Conservation (phyloP, 2,113 vertebrate species). For the Corythornis cristatus region DNA sequence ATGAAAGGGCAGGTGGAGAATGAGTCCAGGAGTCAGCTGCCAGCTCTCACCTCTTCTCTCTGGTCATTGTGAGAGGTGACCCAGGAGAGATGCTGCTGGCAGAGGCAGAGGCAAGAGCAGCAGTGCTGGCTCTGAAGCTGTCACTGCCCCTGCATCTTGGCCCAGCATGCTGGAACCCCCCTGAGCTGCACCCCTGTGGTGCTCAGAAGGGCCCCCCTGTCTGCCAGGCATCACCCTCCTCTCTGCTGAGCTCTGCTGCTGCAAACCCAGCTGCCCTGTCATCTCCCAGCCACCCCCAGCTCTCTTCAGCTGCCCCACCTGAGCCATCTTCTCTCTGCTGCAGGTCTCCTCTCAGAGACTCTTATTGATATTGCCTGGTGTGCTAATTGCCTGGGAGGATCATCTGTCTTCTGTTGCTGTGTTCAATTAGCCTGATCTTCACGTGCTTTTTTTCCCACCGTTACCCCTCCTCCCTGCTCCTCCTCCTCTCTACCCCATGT, state of each 20-base stretch:
- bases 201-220: background rate
- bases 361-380: conserved; percentile 26
- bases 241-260: background rate
- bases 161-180: background rate
- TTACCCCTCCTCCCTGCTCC: background rate
- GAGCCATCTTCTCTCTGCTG: background rate
- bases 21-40: background rate
- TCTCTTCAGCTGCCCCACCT: background rate
- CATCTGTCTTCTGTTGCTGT: conserved; percentile 17
- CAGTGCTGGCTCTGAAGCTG: background rate
- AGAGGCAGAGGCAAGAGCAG: background rate
- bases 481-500: background rate
- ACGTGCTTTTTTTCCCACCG: background rate
- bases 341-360: background rate
- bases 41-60: background rate
- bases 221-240: background rate
- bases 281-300: background rate
- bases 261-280: background rate
- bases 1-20: too few species aligned
- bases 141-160: background rate
- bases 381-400: conserved; percentile 32
- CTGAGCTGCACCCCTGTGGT: background rate
- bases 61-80: background rate
- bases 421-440: conserved; percentile 45
- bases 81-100: background rate